These are phyloP conservation scores for Zosterops pallidus DNA, from an alignment of 2,113 vertebrate species.

Conservation along the genomic window DNA sequence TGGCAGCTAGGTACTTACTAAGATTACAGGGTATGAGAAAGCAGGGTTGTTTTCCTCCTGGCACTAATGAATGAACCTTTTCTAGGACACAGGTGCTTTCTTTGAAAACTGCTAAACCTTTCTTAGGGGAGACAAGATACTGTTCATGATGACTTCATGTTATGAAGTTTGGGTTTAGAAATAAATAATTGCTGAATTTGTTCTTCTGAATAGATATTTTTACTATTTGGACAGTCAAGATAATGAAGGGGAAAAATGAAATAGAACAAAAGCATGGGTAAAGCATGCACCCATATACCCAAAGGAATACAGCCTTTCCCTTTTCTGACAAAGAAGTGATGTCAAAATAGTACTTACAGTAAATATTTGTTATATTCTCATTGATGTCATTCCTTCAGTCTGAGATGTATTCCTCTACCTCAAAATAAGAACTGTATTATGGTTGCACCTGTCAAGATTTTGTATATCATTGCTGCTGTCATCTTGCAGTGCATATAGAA, in stretches of 20 bases:
- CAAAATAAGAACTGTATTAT: not conserved
- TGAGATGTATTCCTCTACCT: not conserved
- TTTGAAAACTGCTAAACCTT: not conserved
- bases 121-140: not conserved
- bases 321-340: not conserved
- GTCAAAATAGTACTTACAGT: not conserved
- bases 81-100: not conserved
- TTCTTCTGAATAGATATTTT: not conserved
- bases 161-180: not conserved
- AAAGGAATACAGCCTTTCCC: not conserved
- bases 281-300: not conserved
- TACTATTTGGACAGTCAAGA: not conserved
- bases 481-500: not conserved
- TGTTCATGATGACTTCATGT: not conserved
- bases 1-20: not conserved
- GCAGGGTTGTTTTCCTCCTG: not conserved
- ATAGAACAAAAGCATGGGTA: not conserved
- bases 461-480: not conserved
- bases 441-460: not conserved
- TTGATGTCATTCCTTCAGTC: not conserved
- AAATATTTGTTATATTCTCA: not conserved
- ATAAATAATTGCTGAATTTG: not conserved
- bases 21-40: not conserved
- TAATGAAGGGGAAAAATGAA: not conserved
- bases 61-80: not conserved